A percentile compares a stretch with the other conserved stretches of the same genome.
Evolutionary conservation across 2,797 vertebrate genomes (phyloP).

Genomic region (Astyanax mexicanus): DNA sequence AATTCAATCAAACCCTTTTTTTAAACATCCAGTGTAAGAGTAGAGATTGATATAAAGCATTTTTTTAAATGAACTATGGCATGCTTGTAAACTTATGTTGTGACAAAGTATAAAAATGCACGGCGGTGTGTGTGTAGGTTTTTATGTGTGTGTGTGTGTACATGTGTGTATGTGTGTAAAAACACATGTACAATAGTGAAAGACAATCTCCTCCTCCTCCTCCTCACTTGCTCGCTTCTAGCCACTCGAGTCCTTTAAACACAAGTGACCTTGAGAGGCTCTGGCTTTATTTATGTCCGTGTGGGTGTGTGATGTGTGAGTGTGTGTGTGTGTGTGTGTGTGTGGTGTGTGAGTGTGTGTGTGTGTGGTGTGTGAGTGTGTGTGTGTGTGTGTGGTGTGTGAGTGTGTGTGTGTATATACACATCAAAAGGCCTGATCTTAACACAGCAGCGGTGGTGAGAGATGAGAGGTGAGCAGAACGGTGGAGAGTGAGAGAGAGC

Average conservation of each 20-base stretch:
- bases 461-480: constrained; percentile 19
- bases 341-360: constrained; percentile 17
- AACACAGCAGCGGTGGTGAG: neutral
- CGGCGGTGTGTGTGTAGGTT: no score
- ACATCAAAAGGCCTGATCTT: constrained; percentile 23
- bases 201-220: neutral
- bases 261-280: constrained; percentile 15
- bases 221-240: neutral
- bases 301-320: neutral
- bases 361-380: neutral
- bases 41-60: no score
- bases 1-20: no score
- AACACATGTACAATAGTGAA: neutral
- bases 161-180: neutral
- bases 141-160: neutral
- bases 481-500: constrained; percentile 20
- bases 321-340: constrained; percentile 6
- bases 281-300: neutral
- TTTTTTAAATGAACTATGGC: no score
- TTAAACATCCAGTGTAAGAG: no score
- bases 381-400: constrained; percentile 8
- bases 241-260: neutral
- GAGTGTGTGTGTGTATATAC: neutral
- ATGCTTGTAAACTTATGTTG: neutral
- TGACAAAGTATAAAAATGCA: neutral